Base-by-base conservation (phyloP, 2,888 invertebrate species). In the Noctua janthe region DNA sequence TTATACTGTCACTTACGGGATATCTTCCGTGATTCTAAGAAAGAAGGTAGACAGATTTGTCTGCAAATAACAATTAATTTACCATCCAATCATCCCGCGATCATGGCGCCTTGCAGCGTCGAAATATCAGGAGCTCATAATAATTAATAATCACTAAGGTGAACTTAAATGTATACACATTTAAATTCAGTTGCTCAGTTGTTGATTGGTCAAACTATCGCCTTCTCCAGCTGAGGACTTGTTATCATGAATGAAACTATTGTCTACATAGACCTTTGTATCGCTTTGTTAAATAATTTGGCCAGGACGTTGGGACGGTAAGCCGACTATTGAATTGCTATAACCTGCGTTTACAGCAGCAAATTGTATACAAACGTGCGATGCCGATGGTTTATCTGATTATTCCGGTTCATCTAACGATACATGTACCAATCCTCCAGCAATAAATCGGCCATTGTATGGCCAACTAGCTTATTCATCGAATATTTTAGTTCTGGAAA, bases 361-460 rank as follows among this genome's bases (percentile, higher is more conserved):
- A 67, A 78, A 49, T 67, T 78, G 35, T 64, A 54, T 17, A 43
- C 8, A 51, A 66, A 39, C 35, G 10, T 35, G n/a, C 62, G 35
- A n/a, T 71, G 11, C 35, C 20, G 39, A 80, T 39, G 17, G 23
- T 80, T 54, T 47, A 71, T 80, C 79, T 39, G 54, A 64, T 71
- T 64, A 71, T 80, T 80, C 79, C 29, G 56, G 35, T 72, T 72
- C 54, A 78, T 73, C 69, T 83, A 35, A 17, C 70, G 70, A 82
- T 81, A 69, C 59, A 64, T 74, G 59, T 15, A 56, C 23, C 51
- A 73, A 69, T 54, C 11, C 47, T 43, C 10, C 10, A 74, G n/a
- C 54, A 69, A 82, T 81, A 49, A 81, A 80, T 71, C 54, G 8
- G 23, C 47, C 39, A 56, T 80, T 72, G 73, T 66, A 81, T 49